Evolutionary conservation across 2,113 vertebrate species (phyloP), one percentile per base, ranked within the genome.

Genomic region (Pygoscelis antarcticus): DNA sequence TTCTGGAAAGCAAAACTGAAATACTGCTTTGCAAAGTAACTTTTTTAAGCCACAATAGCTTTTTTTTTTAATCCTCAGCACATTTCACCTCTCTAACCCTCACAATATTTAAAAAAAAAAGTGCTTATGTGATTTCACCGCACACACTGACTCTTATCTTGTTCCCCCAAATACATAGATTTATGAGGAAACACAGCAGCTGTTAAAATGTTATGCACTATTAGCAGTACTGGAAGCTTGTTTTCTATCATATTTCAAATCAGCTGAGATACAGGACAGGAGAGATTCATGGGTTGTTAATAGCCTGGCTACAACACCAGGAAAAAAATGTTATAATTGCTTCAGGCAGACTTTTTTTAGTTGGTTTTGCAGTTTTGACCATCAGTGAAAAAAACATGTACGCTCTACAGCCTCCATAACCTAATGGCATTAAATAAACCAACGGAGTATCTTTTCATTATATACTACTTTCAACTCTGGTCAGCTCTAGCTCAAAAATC

Each of bases 31-130:
- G 76, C 64, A 74, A 94, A 91, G 36, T 87, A 77, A 93, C 75
- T 87, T 76, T 94, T 86, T 61, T 18, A 94, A 97, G 61, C 38
- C 64, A 95, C 87, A 86, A 11, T 26, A 89, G 21, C 82, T 61
- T 88, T 89, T 58, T 58, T 69, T 71, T 87, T 86, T 62, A 70
- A 93, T 92, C 83, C 17, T 71, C 64, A 82, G n/a, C 49, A 75
- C 12, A 75, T 76, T 93, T 96, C 66, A 95, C 82, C 84, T 72
- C 74, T 95, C n/a, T 96, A 96, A 87, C 70, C 74, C 84, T 96
- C 75, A 92, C 13, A 89, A 82, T 85, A 89, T 92, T 94, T 96
- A 80, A 38, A 55, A 91, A 49, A 76, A 95, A 54, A 5, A 78
- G 84, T 89, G 71, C 38, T 93, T 77, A 27, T 40, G 55, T 14